These are phyloP conservation scores for Pangasius macronema DNA, from an alignment of 2,797 vertebrate genomes.

Conservation along the genomic window DNA sequence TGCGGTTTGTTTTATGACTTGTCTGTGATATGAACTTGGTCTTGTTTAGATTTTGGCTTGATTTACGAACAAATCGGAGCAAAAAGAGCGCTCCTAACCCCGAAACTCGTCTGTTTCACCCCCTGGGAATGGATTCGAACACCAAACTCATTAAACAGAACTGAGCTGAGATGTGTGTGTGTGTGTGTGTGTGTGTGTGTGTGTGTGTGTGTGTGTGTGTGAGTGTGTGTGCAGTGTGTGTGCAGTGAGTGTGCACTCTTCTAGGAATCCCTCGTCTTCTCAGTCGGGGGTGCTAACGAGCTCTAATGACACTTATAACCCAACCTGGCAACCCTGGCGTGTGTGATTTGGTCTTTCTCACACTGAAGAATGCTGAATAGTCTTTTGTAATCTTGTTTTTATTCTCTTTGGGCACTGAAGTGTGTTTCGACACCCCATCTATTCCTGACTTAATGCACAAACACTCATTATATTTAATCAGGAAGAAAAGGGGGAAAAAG, in stretches of 20 bases:
- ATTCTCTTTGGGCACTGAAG: constrained; percentile 4
- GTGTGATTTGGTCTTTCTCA: constrained; percentile 27
- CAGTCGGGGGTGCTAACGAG: background rate
- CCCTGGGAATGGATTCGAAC: constrained; percentile 6
- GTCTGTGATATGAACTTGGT: background rate
- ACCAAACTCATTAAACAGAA: background rate
- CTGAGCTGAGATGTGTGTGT: constrained; percentile 23
- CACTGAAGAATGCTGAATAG: constrained; percentile 27
- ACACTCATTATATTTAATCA: background rate
- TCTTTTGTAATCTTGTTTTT: constrained; percentile 9
- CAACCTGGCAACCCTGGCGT: constrained; percentile 46
- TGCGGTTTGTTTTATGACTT: background rate
- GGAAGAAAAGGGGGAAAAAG: background rate
- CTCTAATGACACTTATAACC: constrained; percentile 30
- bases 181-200: constrained; percentile 24
- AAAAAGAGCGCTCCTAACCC: background rate
- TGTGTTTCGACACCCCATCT: background rate
- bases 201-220: constrained; percentile 18
- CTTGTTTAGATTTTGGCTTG: constrained; percentile 5
- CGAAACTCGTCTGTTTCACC: background rate
- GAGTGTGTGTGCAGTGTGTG: constrained; percentile 1
- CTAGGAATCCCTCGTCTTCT: background rate
- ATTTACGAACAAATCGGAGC: background rate
- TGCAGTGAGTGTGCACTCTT: background rate
- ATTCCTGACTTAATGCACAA: background rate